Evolutionary conservation across 1,140 invertebrate species (phyloP), one percentile per base, ranked within the genome.

Genomic region (Planococcus citri): DNA sequence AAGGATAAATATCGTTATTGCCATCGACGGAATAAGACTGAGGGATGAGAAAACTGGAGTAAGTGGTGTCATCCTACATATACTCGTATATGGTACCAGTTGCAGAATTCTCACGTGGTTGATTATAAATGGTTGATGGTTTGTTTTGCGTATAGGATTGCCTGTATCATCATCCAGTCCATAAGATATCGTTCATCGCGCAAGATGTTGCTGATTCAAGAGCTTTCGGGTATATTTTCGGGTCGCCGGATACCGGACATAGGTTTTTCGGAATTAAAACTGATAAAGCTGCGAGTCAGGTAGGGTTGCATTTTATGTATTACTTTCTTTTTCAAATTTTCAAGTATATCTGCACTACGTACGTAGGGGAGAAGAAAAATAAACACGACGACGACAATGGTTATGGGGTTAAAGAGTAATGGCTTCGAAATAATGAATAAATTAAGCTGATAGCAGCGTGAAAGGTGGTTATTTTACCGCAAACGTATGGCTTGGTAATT

Each of bases 221-320:
- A 73, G 95, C 97, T 0, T 99, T 99, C 82, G 97, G 96, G 6
- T 98, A 98, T 76, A 96, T 99, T 75, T 98, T 94, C 80, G 95
- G 95, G 4, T 91, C 91, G 21, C 93, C 94, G 1, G 94, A 97
- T 76, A 95, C 90, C 51, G 93, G 94, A 0, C 95, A 98, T 80
- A 85, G 94, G 73, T 98, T 98, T 82, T 98, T 97, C 81, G 97
- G 93, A 58, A 98, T 99, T 73, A 99, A 98, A 84, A 98, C 96
- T 73, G 96, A 98, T 80, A 97, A 98, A 83, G 91, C 94, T 73
- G 95, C 92, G 75, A 91, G 88, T 82, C 90, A 93, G 84, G 91
- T 93, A 80, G 79, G 77, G n/a, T 71, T 68, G n/a, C n/a, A n/a
- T n/a, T n/a, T 64, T n/a, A n/a, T n/a, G n/a, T n/a, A n/a, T n/a